Base-by-base conservation (phyloP, 37 sponge, comb jelly and placozoan species). In the Hormiphora californensis region DNA sequence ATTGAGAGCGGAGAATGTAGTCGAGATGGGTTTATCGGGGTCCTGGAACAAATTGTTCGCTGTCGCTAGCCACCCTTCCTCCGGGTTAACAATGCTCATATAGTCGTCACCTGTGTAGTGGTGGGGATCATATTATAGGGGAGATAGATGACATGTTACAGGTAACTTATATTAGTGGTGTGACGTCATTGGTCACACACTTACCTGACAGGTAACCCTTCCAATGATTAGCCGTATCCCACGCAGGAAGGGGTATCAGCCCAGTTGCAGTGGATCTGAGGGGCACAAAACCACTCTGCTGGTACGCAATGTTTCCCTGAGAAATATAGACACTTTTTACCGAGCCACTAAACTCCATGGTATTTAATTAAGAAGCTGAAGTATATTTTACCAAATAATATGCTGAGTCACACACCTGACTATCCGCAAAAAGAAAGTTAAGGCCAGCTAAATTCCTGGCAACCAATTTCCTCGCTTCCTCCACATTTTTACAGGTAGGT, bases 81-180 rank as follows among this genome's bases (percentile, higher is more conserved):
- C 30, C 3, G 67, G 67, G 35, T 65, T 65, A 1, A 65, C 67
- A 4, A 65, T 17, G 3, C 38, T 36, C 38, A 36, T 35, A 28
- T 65, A 65, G 17, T 31, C 67, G 15, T 65, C 67, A 65, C 5
- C 67, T n/a, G n/a, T n/a, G n/a, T n/a, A n/a, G n/a, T n/a, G n/a
- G n/a, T n/a, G n/a, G n/a, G n/a, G n/a, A n/a, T n/a, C n/a, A n/a
- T n/a, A n/a, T n/a, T n/a, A n/a, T n/a, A n/a, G n/a, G n/a, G n/a
- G n/a, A n/a, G n/a, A n/a, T n/a, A n/a, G n/a, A n/a, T n/a, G n/a
- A n/a, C n/a, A n/a, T n/a, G n/a, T n/a, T n/a, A n/a, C n/a, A n/a
- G n/a, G n/a, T n/a, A n/a, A n/a, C n/a, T n/a, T n/a, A n/a, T n/a
- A n/a, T n/a, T n/a, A n/a, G n/a, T n/a, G n/a, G n/a, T n/a, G n/a